A percentile compares a stretch with the other conserved stretches of the same genome.
Conservation (phyloP, 2,797 vertebrate genomes). For the Acrossocheilus wenchowensis region DNA sequence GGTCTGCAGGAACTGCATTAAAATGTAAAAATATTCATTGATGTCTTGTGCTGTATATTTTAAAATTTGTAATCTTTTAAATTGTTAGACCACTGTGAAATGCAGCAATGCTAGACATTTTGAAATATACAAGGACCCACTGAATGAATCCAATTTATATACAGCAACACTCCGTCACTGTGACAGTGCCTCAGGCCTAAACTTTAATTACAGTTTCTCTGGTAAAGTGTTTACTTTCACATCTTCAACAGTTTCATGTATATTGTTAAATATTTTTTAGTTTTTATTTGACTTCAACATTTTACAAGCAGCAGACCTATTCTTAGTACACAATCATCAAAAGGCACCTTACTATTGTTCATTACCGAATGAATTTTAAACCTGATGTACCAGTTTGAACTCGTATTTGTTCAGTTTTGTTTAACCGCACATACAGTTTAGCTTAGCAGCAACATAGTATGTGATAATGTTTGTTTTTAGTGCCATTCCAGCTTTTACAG, state of each 20-base stretch:
- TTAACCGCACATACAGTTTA: background rate
- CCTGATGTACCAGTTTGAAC: background rate
- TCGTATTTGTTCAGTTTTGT: conserved; percentile 5
- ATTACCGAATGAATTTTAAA: background rate
- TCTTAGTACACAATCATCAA: background rate
- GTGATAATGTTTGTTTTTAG: background rate
- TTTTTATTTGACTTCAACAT: background rate
- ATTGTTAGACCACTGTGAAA: background rate
- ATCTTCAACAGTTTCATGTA: background rate
- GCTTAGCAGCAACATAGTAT: background rate
- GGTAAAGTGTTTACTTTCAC: background rate
- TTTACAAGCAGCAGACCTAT: background rate
- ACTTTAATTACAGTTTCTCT: background rate
- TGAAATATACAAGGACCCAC: background rate
- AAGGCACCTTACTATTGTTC: background rate
- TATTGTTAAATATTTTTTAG: background rate
- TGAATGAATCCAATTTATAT: background rate
- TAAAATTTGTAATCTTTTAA: background rate
- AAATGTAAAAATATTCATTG: background rate
- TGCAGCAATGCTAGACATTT: background rate
- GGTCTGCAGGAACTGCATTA: background rate
- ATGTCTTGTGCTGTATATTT: background rate
- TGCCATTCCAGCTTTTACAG: background rate
- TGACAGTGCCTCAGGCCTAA: background rate
- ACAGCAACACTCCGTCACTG: background rate